These are phyloP conservation scores for Rhinogobius similis DNA, from an alignment of 2,113 vertebrate genomes.

Conservation along the genomic window DNA sequence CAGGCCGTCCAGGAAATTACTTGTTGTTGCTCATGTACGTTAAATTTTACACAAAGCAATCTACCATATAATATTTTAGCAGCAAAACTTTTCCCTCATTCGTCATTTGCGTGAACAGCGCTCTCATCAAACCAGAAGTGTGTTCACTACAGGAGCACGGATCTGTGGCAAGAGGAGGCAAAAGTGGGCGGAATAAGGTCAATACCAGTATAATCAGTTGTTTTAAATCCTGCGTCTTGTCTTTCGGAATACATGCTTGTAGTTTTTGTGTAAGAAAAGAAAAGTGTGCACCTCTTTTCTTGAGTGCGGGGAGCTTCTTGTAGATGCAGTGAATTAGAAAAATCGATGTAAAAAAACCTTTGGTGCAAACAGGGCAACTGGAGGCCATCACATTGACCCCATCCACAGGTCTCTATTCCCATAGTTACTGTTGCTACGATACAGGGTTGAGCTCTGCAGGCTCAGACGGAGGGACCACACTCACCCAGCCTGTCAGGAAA, in stretches of 20 bases:
- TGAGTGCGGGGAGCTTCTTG: constrained; percentile 21
- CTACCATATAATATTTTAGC: too few relatives aligned
- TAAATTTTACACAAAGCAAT: too few relatives aligned
- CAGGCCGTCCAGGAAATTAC: too few relatives aligned
- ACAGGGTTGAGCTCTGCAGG: constrained; percentile 48
- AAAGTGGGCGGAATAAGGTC: too few relatives aligned
- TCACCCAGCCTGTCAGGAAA: constrained; percentile 28
- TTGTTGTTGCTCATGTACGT: too few relatives aligned
- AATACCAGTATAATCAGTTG: background rate
- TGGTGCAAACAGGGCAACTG: constrained; percentile 58
- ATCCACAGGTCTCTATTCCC: constrained; percentile 60
- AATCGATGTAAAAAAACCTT: constrained; percentile 51
- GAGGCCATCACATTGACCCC: constrained; percentile 64
- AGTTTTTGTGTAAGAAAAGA: background rate
- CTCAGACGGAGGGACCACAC: constrained; percentile 31
- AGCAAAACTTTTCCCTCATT: too few relatives aligned
- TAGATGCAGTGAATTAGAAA: constrained; percentile 43
- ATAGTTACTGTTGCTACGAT: constrained; percentile 72
- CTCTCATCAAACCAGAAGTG: too few relatives aligned
- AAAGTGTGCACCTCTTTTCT: background rate
- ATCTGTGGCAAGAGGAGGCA: too few relatives aligned
- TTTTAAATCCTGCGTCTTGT: background rate
- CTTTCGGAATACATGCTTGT: background rate
- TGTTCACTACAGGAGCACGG: too few relatives aligned
- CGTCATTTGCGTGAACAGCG: too few relatives aligned